Base-by-base conservation (phyloP, 1,140 invertebrate genomes). In the Drosophila nigromelanica region DNA sequence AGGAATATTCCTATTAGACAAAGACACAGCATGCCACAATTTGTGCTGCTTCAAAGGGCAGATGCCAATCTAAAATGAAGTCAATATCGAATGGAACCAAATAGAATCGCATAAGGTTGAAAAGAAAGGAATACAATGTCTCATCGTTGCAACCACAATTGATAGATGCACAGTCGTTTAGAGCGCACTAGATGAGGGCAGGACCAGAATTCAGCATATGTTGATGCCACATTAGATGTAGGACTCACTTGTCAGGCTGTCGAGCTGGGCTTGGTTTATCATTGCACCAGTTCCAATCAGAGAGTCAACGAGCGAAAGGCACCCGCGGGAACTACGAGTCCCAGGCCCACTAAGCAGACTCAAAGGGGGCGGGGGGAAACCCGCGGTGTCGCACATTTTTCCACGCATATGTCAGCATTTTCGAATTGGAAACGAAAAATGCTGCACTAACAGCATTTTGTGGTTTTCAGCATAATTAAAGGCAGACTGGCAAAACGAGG, bases 191-290 rank as follows among this genome's bases (percentile, higher is more conserved):
- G 30, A 15, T 12, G 18, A 62, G 63, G 54, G 59, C 39, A 39
- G 33, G 40, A 52, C 52, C 73, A 71, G 56, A 89, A 87, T 37
- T 30, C 77, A 91, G 83, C 90, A 91, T 91, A 91, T 91, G 90
- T 78, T 91, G 87, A 90, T 91, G 90, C 90, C 90, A 91, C 90
- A 91, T 91, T 91, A 91, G 87, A 90, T 91, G 81, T 69, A 90
- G 80, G 61, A 90, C 87, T 90, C 85, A 91, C 89, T 90, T 90
- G 89, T 91, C 89, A 78, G 67, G 48, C 60, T 45, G 68, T 39
- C 45, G 42, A 8, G 37, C 39, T 40, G 33, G 52, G 67, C 59
- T 24, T 1, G 21, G 39, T 21, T 59, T 89, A 80, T 83, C 83
- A 58, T 21, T 69, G 78, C 48, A 79, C 76, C 78, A 77, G 76